phyloP scores from a whole-genome alignment of 2,113 vertebrate species.

The Suricata suricatta region DNA sequence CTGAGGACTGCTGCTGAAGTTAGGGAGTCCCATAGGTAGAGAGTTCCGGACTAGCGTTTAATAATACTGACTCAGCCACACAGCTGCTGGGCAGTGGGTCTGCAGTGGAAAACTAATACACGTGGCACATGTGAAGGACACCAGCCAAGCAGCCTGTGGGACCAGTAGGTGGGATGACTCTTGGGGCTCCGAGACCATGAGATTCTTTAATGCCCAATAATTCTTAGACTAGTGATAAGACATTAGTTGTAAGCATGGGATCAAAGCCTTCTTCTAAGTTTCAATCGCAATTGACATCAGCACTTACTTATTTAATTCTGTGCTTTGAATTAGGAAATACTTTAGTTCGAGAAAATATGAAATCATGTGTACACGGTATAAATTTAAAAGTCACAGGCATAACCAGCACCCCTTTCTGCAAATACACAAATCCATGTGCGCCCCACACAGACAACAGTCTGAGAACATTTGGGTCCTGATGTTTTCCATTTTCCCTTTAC shows the following conservation, averaged over 20 bases:
- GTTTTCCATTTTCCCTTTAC: neutral
- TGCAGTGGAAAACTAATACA: neutral
- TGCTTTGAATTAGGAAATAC: neutral
- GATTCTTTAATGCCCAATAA: neutral
- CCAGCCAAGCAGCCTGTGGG: neutral
- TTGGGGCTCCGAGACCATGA: neutral
- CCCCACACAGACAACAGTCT: too few relatives aligned
- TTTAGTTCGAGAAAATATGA: neutral
- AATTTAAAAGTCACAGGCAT: neutral
- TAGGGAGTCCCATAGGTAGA: neutral
- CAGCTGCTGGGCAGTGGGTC: neutral
- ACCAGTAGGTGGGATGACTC: neutral
- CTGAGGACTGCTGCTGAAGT: neutral
- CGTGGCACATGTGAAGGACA: neutral
- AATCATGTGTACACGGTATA: neutral
- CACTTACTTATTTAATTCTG: neutral
- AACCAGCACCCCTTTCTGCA: neutral
- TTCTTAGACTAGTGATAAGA: neutral
- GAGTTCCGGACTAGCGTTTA: neutral
- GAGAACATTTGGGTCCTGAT: accelerated
- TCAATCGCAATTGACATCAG: neutral
- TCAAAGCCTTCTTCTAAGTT: neutral
- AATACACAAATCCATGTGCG: accelerated
- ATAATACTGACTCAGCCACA: neutral
- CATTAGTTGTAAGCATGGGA: neutral